Percentiles rank a stretch among this genome's conserved stretches.
Evolutionary conservation across 2,113 vertebrate genomes (phyloP).

Genomic region (Dicrurus megarhynchus): DNA sequence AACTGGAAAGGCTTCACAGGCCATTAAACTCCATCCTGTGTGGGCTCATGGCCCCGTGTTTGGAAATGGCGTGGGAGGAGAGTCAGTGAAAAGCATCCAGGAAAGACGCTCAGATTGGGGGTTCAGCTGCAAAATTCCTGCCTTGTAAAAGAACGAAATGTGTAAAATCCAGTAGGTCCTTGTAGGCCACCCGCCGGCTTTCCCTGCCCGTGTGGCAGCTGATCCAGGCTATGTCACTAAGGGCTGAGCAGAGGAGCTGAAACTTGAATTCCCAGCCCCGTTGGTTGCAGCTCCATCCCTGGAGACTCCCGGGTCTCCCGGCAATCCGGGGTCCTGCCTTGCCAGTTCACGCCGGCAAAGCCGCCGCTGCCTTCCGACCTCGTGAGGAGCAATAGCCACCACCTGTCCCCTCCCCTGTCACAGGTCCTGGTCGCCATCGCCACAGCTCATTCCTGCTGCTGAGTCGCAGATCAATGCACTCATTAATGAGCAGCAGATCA

Average conservation of each 20-base stretch:
- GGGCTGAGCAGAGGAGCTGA: not conserved
- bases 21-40: accelerated
- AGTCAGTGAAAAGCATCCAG: not conserved
- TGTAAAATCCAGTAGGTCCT: not conserved
- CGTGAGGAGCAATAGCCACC: not conserved
- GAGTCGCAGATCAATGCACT: not conserved
- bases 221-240: not conserved
- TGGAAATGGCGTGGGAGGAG: not conserved
- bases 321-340: accelerated
- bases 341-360: not conserved
- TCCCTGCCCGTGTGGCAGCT: not conserved
- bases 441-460: not conserved
- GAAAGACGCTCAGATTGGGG: not conserved
- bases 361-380: not conserved
- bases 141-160: not conserved
- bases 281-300: not conserved
- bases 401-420: not conserved
- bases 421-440: not conserved
- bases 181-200: not conserved
- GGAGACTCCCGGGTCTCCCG: not conserved
- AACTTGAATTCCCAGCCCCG: not conserved
- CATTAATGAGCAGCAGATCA: not conserved
- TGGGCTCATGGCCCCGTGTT: not conserved
- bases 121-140: not conserved
- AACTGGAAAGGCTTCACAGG: not conserved